Base-by-base conservation (phyloP, 2,113 vertebrate species). In the Calypte anna region DNA sequence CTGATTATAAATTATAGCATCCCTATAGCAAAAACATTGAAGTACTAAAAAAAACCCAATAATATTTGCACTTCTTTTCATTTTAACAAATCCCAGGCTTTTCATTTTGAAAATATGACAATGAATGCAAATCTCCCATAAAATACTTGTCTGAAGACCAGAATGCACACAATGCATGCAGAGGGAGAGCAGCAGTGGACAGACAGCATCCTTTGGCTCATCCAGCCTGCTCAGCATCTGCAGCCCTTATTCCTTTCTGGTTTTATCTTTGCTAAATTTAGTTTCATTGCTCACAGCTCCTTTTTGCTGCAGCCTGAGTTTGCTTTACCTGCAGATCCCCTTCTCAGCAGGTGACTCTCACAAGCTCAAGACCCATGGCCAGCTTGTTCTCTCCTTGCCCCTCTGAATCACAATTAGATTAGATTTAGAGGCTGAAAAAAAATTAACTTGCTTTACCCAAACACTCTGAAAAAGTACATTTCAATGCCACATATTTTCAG, bases 21-120 rank as follows among this genome's bases (percentile, higher is more conserved):
- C 40, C 23, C 31, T 28, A 33, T 4, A 57, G 17, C 7, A 64
- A 68, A 84, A 63, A 4, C 22, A 63, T 1, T 7, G 13, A 8
- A n/a, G 46, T 46, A 33, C 10, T 5, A 5, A 79, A 68, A 67
- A 3, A 0, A 11, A 11, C 0, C 0, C n/a, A 53, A 3, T 22
- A 43, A 63, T n/a, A 48, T 57, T 69, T 53, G 12, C 36, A 58
- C 16, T 89, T 86, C 11, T 20, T 88, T 82, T 79, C 38, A 72
- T 17, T 86, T 77, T 20, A 69, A 64, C 11, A 77, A 80, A 62
- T 63, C 6, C 13, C 7, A 69, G 5, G 7, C 61, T 80, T 86
- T 73, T 74, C 0, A 21, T 59, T 86, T 83, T 33, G 46, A 74
- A 86, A 93, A 76, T 3, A 81, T 58, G 16, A 54, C 76, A 77